Percentiles rank a stretch among this genome's conserved stretches.
Evolutionary conservation across 2,888 invertebrate genomes (phyloP).

Genomic region (Habrosyne pyritoides): DNA sequence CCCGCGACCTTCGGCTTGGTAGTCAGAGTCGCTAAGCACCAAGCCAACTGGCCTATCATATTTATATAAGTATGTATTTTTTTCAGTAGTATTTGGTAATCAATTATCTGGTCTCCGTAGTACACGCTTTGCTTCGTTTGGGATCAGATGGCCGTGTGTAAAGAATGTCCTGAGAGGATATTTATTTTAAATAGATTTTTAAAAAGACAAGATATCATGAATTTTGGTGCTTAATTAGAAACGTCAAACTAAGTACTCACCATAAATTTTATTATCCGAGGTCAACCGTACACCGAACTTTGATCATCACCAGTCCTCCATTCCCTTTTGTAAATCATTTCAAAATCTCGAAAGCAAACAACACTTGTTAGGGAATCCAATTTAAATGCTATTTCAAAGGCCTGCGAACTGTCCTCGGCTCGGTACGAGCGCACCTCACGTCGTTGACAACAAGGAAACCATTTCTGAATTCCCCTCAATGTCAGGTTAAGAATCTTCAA

Average conservation of each 20-base stretch:
- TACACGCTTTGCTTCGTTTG: too few species aligned
- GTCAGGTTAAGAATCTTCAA: not conserved
- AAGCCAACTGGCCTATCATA: too few species aligned
- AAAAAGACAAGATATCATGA: not conserved
- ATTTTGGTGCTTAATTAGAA: not conserved
- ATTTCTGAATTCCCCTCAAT: constrained; percentile 16
- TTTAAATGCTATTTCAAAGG: constrained; percentile 38
- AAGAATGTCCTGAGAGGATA: too few species aligned
- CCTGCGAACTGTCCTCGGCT: constrained; percentile 4
- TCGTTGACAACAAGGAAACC: constrained; percentile 25
- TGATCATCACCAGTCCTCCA: constrained; percentile 25
- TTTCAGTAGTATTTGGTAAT: too few species aligned
- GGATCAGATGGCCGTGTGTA: too few species aligned
- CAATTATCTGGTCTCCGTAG: too few species aligned
- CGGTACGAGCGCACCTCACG: constrained; percentile 15
- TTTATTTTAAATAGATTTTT: too few species aligned
- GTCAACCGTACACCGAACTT: constrained; percentile 16
- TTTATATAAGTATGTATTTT: too few species aligned
- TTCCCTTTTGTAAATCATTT: constrained; percentile 39
- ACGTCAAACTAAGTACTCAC: not conserved
- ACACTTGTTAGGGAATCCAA: constrained; percentile 37
- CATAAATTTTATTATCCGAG: not conserved
- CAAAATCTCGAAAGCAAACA: constrained; percentile 32
- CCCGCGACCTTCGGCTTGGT: too few species aligned
- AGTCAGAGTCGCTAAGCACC: too few species aligned